Evolutionary conservation across 2,113 vertebrate species (phyloP), one percentile per base, ranked within the genome.

Genomic region (Rutilus rutilus): DNA sequence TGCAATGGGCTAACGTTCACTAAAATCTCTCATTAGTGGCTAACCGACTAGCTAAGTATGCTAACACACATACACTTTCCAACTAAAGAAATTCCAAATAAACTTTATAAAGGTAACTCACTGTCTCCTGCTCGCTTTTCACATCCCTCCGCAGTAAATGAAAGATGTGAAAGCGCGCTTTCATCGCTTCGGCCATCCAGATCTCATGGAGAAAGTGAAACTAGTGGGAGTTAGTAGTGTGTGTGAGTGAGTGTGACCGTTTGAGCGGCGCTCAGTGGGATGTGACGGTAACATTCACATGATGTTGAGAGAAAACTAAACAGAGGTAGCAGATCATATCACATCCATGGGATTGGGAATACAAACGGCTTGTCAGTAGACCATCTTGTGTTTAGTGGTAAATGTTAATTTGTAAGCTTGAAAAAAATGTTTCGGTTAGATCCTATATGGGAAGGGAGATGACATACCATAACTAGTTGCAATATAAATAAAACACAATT

Each of bases 161-260:
- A 17, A 91, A 88, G 60, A 88, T 92, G 64, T 92, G 91, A 64
- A 93, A 91, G 45, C 92, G 87, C 54, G 92, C 89, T 89, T 91
- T 93, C 92, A 93, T 93, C 52, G 86, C 89, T 81, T 84, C 86
- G 65, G 84, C 85, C 85, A 85, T 83, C 74, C 50, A 82, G 76
- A 42, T 11, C 14, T 52, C 50, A 27, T 69, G n/a, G 30, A 86
- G 52, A 87, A 83, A 73, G 50, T 76, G 79, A 87, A 81, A 88
- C 76, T 52, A 81, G 64, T 19, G 85, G 82, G 36, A 83, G 86
- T 78, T 73, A 59, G 82, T n/a, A 73, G 64, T 17, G 81, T 82
- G 47, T 79, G 79, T 42, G n/a, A n/a, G 6, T 5, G 36, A 36
- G 4, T 5, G 33, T 74, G 52, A 83, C 83, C 83, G 86, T 84